These are phyloP conservation scores for Hyla sarda DNA, from an alignment of 2,113 vertebrate genomes.

Conservation along the genomic window DNA sequence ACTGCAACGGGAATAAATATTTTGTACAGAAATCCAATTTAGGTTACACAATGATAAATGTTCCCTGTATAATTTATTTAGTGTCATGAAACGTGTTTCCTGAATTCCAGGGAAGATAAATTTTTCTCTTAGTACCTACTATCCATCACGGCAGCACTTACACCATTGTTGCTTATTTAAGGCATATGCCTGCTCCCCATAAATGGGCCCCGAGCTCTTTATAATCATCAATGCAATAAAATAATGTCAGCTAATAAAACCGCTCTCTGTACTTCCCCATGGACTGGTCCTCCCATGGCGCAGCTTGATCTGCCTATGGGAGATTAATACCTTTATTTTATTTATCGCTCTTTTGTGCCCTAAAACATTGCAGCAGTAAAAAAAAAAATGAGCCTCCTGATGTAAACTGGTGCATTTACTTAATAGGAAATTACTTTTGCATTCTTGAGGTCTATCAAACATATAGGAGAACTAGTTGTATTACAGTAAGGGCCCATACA, in stretches of 20 bases:
- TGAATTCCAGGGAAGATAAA: conserved; percentile 11
- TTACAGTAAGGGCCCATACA: too few species aligned
- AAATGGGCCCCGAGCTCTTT: conserved; percentile 6
- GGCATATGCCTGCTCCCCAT: conserved; percentile 7
- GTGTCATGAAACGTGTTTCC: conserved; percentile 38
- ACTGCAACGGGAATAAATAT: background rate
- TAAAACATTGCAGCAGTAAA: background rate
- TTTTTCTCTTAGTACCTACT: conserved; percentile 10
- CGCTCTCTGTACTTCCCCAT: background rate
- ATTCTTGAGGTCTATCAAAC: background rate
- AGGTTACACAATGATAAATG: conserved; percentile 21
- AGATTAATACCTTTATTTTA: conserved; percentile 33
- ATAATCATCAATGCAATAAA: conserved; percentile 48
- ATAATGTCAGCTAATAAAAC: conserved; percentile 17
- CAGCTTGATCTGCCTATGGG: conserved; percentile 1
- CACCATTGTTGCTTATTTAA: conserved; percentile 33
- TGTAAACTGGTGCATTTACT: background rate
- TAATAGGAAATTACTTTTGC: background rate
- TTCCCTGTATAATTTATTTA: conserved; percentile 31
- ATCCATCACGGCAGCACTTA: conserved; percentile 38
- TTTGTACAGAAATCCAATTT: conserved; percentile 14
- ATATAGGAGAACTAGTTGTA: background rate
- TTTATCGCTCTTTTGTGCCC: background rate
- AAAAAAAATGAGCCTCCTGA: background rate
- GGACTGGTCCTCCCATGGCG: background rate